These are phyloP conservation scores for Syngnathus scovelli DNA, from an alignment of 2,113 vertebrate genomes.

Conservation along the genomic window DNA sequence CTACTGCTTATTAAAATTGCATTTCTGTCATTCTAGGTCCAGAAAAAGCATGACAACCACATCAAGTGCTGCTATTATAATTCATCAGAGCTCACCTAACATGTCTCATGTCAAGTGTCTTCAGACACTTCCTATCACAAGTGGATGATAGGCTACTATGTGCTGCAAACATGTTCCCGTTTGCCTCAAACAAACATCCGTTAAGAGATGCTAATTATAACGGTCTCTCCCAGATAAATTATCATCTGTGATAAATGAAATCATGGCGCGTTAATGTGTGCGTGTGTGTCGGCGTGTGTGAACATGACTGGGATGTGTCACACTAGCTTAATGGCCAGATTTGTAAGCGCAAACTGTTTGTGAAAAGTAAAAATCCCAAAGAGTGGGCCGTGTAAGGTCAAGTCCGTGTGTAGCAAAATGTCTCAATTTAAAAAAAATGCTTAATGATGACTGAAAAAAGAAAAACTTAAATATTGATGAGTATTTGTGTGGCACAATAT, in stretches of 20 bases:
- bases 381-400: constrained; percentile 21
- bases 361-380: constrained; percentile 1
- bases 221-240: constrained; percentile 17
- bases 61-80: background rate
- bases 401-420: background rate
- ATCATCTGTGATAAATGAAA: constrained; percentile 20
- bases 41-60: background rate
- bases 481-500: background rate
- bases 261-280: background rate
- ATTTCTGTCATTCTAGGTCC: background rate
- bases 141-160: constrained; percentile 34
- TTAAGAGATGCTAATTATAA: constrained; percentile 44
- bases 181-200: constrained; percentile 36
- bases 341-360: constrained; percentile 1
- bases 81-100: constrained; percentile 12
- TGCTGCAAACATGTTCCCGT: constrained; percentile 17
- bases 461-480: background rate
- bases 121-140: constrained; percentile 37
- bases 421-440: background rate
- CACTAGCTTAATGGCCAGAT: background rate
- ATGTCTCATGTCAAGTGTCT: constrained; percentile 27
- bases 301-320: background rate
- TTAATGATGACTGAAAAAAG: background rate
- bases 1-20: background rate
- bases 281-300: background rate